Conservation (phyloP, 1,140 invertebrate genomes). For the Anastatus disparis region DNA sequence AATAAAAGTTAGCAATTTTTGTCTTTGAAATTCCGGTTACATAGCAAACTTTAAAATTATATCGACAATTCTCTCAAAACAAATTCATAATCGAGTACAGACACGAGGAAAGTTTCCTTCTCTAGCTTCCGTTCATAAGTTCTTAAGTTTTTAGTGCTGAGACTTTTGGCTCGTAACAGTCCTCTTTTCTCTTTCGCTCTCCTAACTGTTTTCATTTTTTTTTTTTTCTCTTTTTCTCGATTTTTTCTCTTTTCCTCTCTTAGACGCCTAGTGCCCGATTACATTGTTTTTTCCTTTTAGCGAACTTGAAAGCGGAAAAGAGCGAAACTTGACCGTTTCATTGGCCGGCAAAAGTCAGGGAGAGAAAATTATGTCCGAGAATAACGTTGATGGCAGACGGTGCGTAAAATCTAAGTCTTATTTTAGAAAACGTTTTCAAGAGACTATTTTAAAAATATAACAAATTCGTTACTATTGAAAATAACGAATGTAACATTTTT, state of each 20-base stretch:
- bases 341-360: neutral
- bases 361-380: neutral
- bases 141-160: slow-evolving; percentile 5
- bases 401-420: too few species aligned
- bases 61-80: slow-evolving; percentile 23
- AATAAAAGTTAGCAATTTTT: neutral
- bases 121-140: slow-evolving; percentile 10
- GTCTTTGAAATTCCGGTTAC: slow-evolving; percentile 8
- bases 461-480: too few species aligned
- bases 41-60: slow-evolving; percentile 21
- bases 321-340: neutral
- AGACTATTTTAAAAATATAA: too few species aligned
- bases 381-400: neutral
- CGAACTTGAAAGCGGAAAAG: neutral
- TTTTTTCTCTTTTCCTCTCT: neutral
- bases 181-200: neutral
- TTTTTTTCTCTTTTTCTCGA: neutral
- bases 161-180: slow-evolving; percentile 1
- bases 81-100: slow-evolving; percentile 24
- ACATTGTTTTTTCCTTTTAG: slow-evolving; percentile 1
- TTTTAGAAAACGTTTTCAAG: too few species aligned
- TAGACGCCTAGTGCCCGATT: neutral
- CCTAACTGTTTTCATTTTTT: neutral
- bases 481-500: too few species aligned
- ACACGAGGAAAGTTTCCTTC: slow-evolving; percentile 11